These are phyloP conservation scores for Pristionchus fissidentatus DNA, from an alignment of 2,888 invertebrate species.

Conservation along the genomic window DNA sequence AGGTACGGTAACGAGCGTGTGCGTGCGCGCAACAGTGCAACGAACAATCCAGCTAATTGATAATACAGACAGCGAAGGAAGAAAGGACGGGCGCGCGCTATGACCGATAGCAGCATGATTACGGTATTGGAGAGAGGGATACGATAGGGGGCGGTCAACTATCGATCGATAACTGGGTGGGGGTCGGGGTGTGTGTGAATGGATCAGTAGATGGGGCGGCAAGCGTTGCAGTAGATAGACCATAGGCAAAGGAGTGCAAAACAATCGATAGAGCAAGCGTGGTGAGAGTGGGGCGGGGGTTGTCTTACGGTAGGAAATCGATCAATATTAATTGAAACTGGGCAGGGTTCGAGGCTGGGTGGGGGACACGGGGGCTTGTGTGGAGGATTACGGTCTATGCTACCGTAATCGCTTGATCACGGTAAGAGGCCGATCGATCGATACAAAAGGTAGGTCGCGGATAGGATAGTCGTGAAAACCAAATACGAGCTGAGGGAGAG, in stretches of 20 bases:
- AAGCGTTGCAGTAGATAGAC: not conserved
- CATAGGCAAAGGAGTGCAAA: conserved; percentile 17
- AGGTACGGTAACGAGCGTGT: not conserved
- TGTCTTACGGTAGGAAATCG: conserved; percentile 21
- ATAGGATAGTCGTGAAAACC: not conserved
- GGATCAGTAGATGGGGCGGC: conserved; percentile 5
- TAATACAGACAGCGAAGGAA: not conserved
- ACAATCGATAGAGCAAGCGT: too few relatives aligned
- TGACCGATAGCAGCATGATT: conserved; percentile 35
- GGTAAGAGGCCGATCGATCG: too few relatives aligned
- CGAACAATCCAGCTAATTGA: conserved; percentile 1
- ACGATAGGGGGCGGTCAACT: not conserved
- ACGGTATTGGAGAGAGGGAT: not conserved
- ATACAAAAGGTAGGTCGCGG: conserved; percentile 2
- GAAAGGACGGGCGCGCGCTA: not conserved
- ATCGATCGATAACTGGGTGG: not conserved
- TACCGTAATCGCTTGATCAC: too few relatives aligned
- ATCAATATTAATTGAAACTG: not conserved
- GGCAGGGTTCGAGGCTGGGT: not conserved
- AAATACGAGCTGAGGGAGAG: not conserved
- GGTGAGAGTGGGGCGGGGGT: too few relatives aligned
- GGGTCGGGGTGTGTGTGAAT: not conserved
- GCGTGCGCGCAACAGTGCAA: not conserved
- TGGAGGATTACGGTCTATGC: not conserved
- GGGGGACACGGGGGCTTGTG: not conserved